Conservation (phyloP, 2,113 vertebrate genomes). For the Prochilodus magdalenae region DNA sequence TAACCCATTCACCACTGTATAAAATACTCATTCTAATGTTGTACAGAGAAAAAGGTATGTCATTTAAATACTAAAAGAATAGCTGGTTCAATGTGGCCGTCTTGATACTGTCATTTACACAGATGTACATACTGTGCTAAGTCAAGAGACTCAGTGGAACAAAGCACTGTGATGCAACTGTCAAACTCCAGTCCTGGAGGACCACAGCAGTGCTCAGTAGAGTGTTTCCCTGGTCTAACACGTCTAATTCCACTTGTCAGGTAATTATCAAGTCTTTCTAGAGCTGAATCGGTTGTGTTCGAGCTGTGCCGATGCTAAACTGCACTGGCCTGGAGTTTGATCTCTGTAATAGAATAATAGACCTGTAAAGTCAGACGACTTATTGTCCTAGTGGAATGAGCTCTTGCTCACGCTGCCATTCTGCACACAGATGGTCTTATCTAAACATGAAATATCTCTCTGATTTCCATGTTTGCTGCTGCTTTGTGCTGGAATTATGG, state of each 20-base stretch:
- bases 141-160: not conserved
- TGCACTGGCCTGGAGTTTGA: not conserved
- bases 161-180: not conserved
- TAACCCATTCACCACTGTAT: too few species aligned
- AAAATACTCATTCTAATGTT: too few species aligned
- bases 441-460: conserved; percentile 47
- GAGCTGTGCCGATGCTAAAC: not conserved
- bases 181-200: not conserved
- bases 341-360: conserved; percentile 21
- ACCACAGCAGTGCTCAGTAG: not conserved
- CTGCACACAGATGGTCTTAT: conserved; percentile 39
- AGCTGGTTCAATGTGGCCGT: too few species aligned
- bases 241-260: not conserved
- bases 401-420: conserved; percentile 5
- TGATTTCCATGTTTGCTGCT: conserved; percentile 50
- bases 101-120: too few species aligned
- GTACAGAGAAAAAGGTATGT: too few species aligned
- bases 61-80: too few species aligned
- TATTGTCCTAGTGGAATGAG: not conserved
- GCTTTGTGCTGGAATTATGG: conserved; percentile 53
- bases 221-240: not conserved
- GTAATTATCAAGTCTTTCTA: not conserved
- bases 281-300: not conserved
- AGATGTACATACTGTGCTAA: too few species aligned
- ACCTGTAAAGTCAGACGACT: not conserved